Evolutionary conservation across 2,113 vertebrate species (phyloP).

Genomic region (Malurus cyaneus): DNA sequence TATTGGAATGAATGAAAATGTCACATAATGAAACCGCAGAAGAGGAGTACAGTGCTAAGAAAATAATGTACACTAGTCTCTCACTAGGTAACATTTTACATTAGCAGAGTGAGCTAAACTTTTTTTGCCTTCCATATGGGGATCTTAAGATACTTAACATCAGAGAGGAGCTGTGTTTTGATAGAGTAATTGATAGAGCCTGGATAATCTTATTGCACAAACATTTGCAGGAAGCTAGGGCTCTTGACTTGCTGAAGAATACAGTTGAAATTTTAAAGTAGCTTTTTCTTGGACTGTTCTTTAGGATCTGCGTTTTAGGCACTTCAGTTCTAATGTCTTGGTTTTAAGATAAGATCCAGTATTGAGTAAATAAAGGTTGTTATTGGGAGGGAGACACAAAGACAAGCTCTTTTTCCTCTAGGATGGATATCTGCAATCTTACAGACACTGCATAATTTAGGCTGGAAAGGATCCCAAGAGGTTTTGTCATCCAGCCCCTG

Average conservation of each 20-base stretch:
- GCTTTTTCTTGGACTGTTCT: background rate
- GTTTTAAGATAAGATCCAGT: background rate
- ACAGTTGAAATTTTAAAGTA: background rate
- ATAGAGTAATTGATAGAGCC: slow-evolving; percentile 24
- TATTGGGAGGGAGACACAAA: background rate
- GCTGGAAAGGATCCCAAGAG: background rate
- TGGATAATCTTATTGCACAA: background rate
- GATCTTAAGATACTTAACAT: slow-evolving; percentile 20
- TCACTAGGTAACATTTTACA: slow-evolving; percentile 32
- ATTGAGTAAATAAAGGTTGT: background rate
- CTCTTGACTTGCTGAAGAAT: background rate
- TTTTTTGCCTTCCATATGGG: background rate
- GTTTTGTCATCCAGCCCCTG: background rate
- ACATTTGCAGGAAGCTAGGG: background rate
- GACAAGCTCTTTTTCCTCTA: background rate
- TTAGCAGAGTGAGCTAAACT: background rate
- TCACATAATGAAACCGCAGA: slow-evolving; percentile 34
- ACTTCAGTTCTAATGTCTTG: background rate
- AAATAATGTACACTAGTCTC: slow-evolving; percentile 8
- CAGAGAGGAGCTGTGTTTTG: slow-evolving; percentile 36
- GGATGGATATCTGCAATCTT: background rate
- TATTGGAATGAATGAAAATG: slow-evolving; percentile 51
- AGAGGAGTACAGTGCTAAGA: background rate
- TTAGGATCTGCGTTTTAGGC: background rate
- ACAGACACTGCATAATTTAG: background rate